phyloP scores from a whole-genome alignment of 2,113 vertebrate genomes.

The Cinclus cinclus region DNA sequence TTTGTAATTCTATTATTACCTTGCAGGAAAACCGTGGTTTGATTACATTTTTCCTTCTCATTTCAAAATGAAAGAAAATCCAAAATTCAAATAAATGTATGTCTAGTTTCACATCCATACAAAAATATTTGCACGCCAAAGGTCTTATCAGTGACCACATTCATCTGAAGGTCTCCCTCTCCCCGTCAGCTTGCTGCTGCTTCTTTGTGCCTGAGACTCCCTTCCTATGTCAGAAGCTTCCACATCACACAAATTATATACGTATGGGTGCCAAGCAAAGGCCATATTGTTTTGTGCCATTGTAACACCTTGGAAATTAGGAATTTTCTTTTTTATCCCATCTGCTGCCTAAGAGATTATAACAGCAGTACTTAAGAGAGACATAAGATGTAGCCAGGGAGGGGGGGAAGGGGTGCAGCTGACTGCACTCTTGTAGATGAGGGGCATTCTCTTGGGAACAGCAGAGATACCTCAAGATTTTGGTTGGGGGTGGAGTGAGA shows the following conservation, averaged over 20 bases:
- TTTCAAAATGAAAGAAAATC: not conserved
- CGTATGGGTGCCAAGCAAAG: not conserved
- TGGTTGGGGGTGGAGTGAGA: not conserved
- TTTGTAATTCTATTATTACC: not conserved
- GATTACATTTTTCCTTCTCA: not conserved
- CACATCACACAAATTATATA: not conserved
- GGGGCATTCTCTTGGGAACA: not conserved
- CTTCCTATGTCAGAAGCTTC: not conserved
- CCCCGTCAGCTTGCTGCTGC: not conserved
- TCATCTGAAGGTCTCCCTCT: not conserved
- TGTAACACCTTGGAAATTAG: not conserved
- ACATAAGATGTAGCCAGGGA: not conserved
- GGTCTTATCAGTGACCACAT: not conserved
- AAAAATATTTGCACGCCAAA: not conserved
- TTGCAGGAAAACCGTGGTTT: not conserved
- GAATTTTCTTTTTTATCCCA: not conserved
- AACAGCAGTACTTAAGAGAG: not conserved
- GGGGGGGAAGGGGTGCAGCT: not conserved
- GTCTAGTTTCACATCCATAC: not conserved
- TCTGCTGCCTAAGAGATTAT: not conserved
- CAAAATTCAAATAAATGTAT: not conserved
- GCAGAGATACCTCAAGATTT: not conserved
- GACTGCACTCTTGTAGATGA: not conserved
- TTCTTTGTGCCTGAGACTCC: not conserved
- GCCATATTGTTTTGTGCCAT: not conserved